Base-by-base conservation (phyloP, 1,140 invertebrate genomes). In the Procambarus clarkii region DNA sequence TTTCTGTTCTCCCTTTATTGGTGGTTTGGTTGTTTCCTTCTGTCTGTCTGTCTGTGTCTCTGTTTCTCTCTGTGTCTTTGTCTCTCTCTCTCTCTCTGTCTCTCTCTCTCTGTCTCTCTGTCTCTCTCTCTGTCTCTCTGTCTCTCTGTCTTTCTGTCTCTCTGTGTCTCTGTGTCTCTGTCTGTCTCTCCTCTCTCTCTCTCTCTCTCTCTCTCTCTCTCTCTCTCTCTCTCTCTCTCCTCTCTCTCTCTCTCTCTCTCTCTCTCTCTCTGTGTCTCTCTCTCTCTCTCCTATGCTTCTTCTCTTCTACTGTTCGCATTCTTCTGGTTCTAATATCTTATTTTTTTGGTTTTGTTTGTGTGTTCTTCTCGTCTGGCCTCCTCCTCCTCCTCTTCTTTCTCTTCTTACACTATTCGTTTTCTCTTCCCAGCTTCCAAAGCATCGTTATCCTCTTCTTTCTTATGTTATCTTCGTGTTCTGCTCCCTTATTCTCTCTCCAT, bases 21-120 rank as follows among this genome's bases (percentile, higher is more conserved):
- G 11, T 82, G 0, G 2, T 34, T 58, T 48, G 54, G 54, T 44
- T 24, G n/a, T 82, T 82, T 34, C 45, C 50, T 82, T 82, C 4
- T 82, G 80, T 54, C 18, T 58, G 80, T 82, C 4, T 82, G 80
- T 82, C 44, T 82, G 83, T 84, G 60, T n/a, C n/a, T n/a, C n/a
- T n/a, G n/a, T n/a, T n/a, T n/a, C n/a, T n/a, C n/a, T n/a, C n/a
- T n/a, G n/a, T 74, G 34, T 71, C 5, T 85, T 5, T 71, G 83
- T 71, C 21, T 71, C 11, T 71, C 7, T 85, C 54, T 15, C 54
- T 74, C 11, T 46, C 18, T 74, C 18, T 69, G 13, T 78, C 24
- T 24, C 34, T n/a, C 45, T 45, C 45, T 74, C 45, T 78, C 11
- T 48, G 7, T 44, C 24, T 78, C 13, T 44, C 8, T 85, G 18